Evolutionary conservation across 1,140 invertebrate genomes (phyloP), one percentile per base, ranked within the genome.

Genomic region (Bombus confusus): DNA sequence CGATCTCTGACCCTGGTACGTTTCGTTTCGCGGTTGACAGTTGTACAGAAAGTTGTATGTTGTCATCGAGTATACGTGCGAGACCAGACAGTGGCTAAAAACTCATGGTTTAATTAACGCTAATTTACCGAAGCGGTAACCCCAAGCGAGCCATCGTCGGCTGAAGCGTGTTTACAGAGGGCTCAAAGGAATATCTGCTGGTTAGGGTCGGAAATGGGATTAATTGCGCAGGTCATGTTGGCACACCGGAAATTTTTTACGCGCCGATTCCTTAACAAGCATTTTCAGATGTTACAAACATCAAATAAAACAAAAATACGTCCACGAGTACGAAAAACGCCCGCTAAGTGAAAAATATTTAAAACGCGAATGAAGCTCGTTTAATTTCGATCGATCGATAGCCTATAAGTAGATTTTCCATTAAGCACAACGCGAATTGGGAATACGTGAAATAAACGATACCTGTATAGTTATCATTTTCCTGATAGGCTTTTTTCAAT

Each of bases 81-180:
- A 62, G 47, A 15, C 13, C 72, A 82, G 84, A 66, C 84, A 52
- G 57, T 52, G 47, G 74, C 86, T 89, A 87, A 91, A 91, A 91
- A 91, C 78, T 91, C 62, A 71, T 80, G 59, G 43, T 86, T 92
- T 91, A 93, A 93, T 93, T 91, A 90, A 68, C 80, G 66, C 62
- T 93, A 93, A 93, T 93, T 92, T 85, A 89, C 83, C 66, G 91
- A 91, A 91, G 83, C 78, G 80, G 86, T 83, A 87, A 66, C 79
- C 79, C 74, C 64, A 57, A 87, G 77, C 78, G 73, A 57, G 75
- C 34, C 89, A 82, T 87, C 68, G 66, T 43, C 69, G 72, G 71
- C 52, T 62, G 72, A 75, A 84, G 39, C 68, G 73, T 84, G 68
- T 84, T 88, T 88, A 86, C 89, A 74, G 39, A 71, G 77, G 66